Conservation (phyloP, 2,797 vertebrate species). For the Eulemur albifrons region DNA sequence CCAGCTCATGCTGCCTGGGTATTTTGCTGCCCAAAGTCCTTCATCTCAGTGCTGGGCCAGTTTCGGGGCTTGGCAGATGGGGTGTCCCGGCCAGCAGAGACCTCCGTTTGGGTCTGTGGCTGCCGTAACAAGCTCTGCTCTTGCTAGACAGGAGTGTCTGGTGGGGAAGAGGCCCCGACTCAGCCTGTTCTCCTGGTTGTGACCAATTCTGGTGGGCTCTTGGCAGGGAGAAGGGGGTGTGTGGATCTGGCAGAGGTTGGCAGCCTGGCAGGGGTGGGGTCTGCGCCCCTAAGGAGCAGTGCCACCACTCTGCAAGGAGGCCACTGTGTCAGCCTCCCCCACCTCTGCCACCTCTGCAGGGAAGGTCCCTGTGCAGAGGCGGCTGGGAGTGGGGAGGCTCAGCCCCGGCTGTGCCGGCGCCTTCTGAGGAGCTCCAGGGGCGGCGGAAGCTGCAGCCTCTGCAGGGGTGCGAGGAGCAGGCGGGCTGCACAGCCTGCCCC, state of each 20-base stretch:
- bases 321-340: background rate
- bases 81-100: too few relatives aligned
- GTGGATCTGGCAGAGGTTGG: background rate
- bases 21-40: background rate
- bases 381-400: background rate
- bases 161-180: rapidly evolving
- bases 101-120: background rate
- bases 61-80: background rate
- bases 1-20: rapidly evolving
- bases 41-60: background rate
- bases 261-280: background rate
- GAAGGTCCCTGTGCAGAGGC: background rate
- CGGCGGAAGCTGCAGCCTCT: background rate
- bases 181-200: rapidly evolving
- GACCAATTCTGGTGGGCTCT: background rate
- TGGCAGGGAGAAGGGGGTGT: background rate
- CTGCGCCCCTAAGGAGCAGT: too few relatives aligned
- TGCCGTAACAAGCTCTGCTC: background rate
- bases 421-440: too few relatives aligned
- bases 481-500: too few relatives aligned
- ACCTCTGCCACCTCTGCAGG: background rate
- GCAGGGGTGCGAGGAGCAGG: background rate
- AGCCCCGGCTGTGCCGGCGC: background rate
- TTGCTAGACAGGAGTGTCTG: background rate
- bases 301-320: background rate